Percentiles rank a stretch among this genome's conserved stretches.
phyloP scores from a whole-genome alignment of 2,888 invertebrate species.

The Agrotis segetum region DNA sequence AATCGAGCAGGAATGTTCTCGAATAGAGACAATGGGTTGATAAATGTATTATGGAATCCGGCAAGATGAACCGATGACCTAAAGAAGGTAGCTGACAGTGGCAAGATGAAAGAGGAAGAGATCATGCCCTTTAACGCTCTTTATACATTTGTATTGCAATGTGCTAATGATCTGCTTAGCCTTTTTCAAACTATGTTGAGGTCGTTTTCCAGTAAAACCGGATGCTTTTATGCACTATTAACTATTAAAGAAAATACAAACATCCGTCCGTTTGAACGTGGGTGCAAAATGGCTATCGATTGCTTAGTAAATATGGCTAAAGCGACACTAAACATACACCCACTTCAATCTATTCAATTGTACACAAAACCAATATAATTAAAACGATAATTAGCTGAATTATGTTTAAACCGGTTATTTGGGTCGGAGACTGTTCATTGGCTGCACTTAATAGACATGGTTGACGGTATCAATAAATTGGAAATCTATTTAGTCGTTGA shows the following conservation, averaged over 20 bases:
- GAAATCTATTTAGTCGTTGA: too few species aligned
- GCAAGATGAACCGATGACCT: neutral
- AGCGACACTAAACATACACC: constrained; percentile 1
- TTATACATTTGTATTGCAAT: too few species aligned
- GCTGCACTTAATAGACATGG: too few species aligned
- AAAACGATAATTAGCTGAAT: constrained; percentile 26
- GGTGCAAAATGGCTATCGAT: neutral
- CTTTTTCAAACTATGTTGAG: too few species aligned
- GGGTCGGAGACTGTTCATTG: constrained; percentile 18
- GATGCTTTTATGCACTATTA: neutral
- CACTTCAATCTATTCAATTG: constrained; percentile 8
- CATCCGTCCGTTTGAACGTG: neutral
- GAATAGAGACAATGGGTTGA: neutral
- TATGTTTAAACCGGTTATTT: constrained; percentile 11
- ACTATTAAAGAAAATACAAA: neutral
- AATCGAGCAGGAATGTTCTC: neutral
- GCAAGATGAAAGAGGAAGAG: neutral
- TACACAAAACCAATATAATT: constrained; percentile 12
- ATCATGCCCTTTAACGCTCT: too few species aligned
- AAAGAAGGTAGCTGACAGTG: neutral
- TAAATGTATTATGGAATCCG: neutral
- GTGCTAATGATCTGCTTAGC: too few species aligned
- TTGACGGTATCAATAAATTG: too few species aligned
- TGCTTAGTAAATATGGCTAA: constrained; percentile 21
- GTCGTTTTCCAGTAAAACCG: too few species aligned